Percentiles rank a stretch among this genome's conserved stretches.
phyloP scores from a whole-genome alignment of 2,888 invertebrate genomes.

The Heteromurus nitidus region DNA sequence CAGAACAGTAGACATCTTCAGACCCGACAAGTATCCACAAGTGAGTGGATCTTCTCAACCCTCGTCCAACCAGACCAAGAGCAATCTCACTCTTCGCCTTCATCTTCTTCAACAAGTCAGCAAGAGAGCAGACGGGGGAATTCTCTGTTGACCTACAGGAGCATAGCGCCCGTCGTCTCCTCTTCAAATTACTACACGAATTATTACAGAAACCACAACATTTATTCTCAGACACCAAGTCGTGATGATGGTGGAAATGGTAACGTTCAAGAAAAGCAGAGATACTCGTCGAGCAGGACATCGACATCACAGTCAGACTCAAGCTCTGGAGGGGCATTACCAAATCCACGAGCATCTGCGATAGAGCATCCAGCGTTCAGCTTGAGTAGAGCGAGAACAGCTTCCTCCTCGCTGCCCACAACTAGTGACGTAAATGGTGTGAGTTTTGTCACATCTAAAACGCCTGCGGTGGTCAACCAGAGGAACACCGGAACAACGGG shows the following conservation, averaged over 20 bases:
- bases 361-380: not conserved
- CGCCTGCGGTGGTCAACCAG: not conserved
- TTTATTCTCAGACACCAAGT: constrained; percentile 32
- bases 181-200: constrained; percentile 40
- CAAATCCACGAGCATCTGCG: not conserved
- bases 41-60: constrained; percentile 51
- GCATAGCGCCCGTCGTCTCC: constrained; percentile 26
- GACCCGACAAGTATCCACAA: constrained; percentile 42
- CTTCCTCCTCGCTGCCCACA: constrained; percentile 20
- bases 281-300: constrained; percentile 14
- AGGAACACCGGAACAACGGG: constrained; percentile 39
- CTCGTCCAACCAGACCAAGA: constrained; percentile 27
- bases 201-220: constrained; percentile 59
- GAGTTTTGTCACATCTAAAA: constrained; percentile 11
- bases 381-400: constrained; percentile 8
- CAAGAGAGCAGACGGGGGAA: constrained; percentile 23
- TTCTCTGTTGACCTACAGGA: constrained; percentile 41
- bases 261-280: not conserved
- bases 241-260: constrained; percentile 7
- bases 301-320: not conserved
- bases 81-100: too few species aligned
- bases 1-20: constrained; percentile 8
- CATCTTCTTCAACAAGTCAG: constrained; percentile 2
- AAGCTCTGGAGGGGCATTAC: not conserved
- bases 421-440: not conserved